Conservation (phyloP, 2,113 vertebrate species). For the Amia ocellicauda region DNA sequence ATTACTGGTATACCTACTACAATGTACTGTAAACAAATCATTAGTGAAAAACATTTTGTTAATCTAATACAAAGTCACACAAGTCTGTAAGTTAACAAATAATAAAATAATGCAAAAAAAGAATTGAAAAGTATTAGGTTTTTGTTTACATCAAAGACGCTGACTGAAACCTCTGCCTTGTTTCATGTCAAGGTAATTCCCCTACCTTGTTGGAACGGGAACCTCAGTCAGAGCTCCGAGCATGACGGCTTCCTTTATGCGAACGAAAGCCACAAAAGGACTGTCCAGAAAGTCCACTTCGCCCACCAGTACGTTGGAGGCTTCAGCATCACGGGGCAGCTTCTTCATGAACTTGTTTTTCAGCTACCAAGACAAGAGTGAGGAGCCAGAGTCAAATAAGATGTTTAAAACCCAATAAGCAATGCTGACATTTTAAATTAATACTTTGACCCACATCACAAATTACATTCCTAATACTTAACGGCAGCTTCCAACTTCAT, state of each 20-base stretch:
- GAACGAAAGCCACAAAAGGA: slow-evolving; percentile 93
- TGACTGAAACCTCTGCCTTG: too few species aligned
- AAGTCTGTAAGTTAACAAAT: too few species aligned
- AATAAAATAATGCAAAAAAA: too few species aligned
- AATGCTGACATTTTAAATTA: neutral
- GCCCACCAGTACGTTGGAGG: slow-evolving; percentile 94
- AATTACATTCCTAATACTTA: too few species aligned
- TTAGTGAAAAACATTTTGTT: too few species aligned
- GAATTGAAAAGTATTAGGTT: too few species aligned
- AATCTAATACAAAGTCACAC: too few species aligned
- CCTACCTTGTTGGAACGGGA: slow-evolving; percentile 90
- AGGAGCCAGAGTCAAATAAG: slow-evolving; percentile 22
- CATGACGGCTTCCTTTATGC: slow-evolving; percentile 94
- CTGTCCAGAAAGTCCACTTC: slow-evolving; percentile 92
- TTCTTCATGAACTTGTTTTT: slow-evolving; percentile 99
- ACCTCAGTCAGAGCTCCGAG: slow-evolving; percentile 94
- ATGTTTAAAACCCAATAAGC: slow-evolving; percentile 25
- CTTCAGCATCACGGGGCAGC: slow-evolving; percentile 91
- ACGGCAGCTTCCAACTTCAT: too few species aligned
- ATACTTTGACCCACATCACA: slow-evolving; percentile 35
- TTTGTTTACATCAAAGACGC: too few species aligned
- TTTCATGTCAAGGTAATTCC: slow-evolving; percentile 6
- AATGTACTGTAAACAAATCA: too few species aligned
- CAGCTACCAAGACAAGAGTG: slow-evolving; percentile 61
- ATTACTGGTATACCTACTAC: too few species aligned